phyloP scores from a whole-genome alignment of 2,113 vertebrate genomes.

The Puffinus mauretanicus region DNA sequence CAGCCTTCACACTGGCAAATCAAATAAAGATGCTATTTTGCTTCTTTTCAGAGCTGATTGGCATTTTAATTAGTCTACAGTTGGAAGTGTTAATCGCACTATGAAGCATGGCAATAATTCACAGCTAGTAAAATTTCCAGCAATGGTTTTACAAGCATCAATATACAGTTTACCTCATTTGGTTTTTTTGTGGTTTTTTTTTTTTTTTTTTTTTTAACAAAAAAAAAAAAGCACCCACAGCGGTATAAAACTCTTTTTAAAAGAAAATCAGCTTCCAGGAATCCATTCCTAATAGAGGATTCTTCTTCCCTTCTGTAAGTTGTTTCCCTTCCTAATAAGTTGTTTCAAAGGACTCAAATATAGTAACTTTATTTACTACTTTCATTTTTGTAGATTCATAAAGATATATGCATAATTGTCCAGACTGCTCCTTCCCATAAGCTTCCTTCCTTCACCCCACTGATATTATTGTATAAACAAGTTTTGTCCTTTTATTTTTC shows the following conservation, averaged over 20 bases:
- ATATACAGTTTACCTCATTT: slow-evolving; percentile 18
- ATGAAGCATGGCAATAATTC: slow-evolving; percentile 57
- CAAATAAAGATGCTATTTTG: slow-evolving; percentile 60
- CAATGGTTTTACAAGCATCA: slow-evolving; percentile 29
- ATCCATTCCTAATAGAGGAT: not conserved
- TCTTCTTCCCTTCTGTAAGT: not conserved
- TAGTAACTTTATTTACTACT: not conserved
- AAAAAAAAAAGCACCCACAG: not conserved
- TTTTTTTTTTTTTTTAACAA: not conserved
- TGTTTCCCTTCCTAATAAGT: not conserved
- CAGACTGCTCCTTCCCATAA: not conserved
- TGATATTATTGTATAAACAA: not conserved
- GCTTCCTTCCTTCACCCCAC: not conserved
- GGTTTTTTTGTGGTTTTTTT: not conserved
- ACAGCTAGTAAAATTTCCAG: slow-evolving; percentile 61
- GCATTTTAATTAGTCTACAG: slow-evolving; percentile 72
- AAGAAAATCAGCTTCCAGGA: not conserved
- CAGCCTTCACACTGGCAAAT: slow-evolving; percentile 31
- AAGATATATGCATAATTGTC: not conserved
- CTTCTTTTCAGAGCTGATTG: slow-evolving; percentile 64
- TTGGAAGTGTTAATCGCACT: slow-evolving; percentile 64
- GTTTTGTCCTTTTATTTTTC: not conserved
- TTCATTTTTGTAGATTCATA: not conserved
- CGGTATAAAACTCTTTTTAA: not conserved
- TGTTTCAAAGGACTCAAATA: not conserved